A percentile compares a stretch with the other conserved stretches of the same genome.
phyloP scores from a whole-genome alignment of 1,140 invertebrate genomes.

The Camponotus pennsylvanicus region DNA sequence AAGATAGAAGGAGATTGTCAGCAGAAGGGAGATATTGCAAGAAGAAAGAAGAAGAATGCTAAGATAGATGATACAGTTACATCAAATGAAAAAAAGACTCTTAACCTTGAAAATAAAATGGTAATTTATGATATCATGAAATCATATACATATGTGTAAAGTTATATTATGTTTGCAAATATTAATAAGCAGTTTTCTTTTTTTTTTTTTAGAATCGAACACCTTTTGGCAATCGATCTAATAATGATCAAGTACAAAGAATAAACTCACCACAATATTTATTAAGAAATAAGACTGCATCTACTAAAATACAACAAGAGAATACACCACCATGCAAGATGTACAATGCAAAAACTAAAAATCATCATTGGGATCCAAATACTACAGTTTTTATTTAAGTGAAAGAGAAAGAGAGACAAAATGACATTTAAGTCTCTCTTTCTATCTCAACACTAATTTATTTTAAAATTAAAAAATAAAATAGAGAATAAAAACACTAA shows the following conservation, averaged over 20 bases:
- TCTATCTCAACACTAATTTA: neutral
- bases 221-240: conserved; percentile 82
- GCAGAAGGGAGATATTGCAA: conserved; percentile 29
- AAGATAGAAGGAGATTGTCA: conserved; percentile 59
- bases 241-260: conserved; percentile 70
- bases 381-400: conserved; percentile 80
- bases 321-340: conserved; percentile 80
- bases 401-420: too few species aligned
- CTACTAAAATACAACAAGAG: conserved; percentile 76
- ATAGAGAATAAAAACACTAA: neutral
- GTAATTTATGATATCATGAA: conserved; percentile 58
- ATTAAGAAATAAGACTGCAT: conserved; percentile 71
- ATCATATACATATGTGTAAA: conserved; percentile 6
- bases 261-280: conserved; percentile 75
- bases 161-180: conserved; percentile 18
- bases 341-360: conserved; percentile 71
- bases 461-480: conserved; percentile 2
- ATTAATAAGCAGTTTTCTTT: neutral
- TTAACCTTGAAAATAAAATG: conserved; percentile 58
- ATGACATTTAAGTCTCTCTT: neutral
- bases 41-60: conserved; percentile 48
- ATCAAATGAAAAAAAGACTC: conserved; percentile 64
- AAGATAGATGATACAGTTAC: conserved; percentile 62
- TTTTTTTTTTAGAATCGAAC: conserved; percentile 76
- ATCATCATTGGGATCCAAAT: conserved; percentile 80